A percentile compares a stretch with the other conserved stretches of the same genome.
phyloP scores from a whole-genome alignment of 35 echinoderm and acorn worm species.

The Stichopus chloronotus region DNA sequence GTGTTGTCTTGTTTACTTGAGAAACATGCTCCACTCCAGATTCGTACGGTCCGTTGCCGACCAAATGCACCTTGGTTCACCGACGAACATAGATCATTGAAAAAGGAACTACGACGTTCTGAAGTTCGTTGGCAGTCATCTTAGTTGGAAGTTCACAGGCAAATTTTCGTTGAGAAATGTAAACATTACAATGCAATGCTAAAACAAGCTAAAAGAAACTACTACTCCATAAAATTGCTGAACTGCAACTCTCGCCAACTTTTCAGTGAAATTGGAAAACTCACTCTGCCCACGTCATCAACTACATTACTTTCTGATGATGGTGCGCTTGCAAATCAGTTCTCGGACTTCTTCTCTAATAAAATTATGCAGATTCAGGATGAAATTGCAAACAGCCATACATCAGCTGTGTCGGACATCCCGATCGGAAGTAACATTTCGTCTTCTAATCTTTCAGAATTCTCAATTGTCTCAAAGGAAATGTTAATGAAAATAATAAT shows the following conservation, averaged over 20 bases:
- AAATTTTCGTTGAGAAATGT: too few species aligned
- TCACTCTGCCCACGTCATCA: neutral
- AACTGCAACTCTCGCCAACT: constrained; percentile 37
- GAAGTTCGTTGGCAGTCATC: too few species aligned
- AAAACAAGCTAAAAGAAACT: constrained; percentile 2
- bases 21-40: constrained; percentile 6
- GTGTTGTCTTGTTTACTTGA: constrained; percentile 1
- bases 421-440: too few species aligned
- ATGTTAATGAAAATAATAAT: neutral
- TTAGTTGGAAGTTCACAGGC: too few species aligned
- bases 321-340: neutral
- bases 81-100: neutral
- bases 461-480: too few species aligned
- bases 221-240: constrained; percentile 2
- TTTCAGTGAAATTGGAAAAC: constrained; percentile 27
- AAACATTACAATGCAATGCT: constrained; percentile 16
- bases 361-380: neutral
- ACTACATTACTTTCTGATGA: constrained; percentile 10
- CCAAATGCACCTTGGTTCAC: neutral
- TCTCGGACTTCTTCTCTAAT: constrained; percentile 14
- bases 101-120: constrained; percentile 4
- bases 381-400: neutral
- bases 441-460: too few species aligned
- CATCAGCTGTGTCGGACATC: too few species aligned
- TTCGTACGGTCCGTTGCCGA: neutral